These are phyloP conservation scores for Antennarius maculatus DNA, from an alignment of 2,797 vertebrate genomes.

Conservation along the genomic window DNA sequence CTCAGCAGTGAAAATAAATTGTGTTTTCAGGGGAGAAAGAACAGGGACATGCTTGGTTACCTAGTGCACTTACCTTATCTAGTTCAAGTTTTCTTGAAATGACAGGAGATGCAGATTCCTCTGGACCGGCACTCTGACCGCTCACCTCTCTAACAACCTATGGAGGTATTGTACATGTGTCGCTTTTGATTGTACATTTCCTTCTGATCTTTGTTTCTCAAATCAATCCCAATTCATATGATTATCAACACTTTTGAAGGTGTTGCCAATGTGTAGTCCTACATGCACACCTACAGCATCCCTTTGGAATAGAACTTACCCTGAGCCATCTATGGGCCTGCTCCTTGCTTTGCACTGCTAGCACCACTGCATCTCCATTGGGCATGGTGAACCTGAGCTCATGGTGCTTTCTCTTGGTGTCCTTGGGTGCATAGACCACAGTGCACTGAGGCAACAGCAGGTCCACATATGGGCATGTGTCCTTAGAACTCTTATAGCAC, in stretches of 20 bases:
- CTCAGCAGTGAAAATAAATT: conserved; percentile 32
- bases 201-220: not conserved
- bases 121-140: conserved; percentile 72
- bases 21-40: not conserved
- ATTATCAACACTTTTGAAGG: not conserved
- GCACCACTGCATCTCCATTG: conserved; percentile 88
- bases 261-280: not conserved
- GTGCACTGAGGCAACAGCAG: conserved; percentile 87
- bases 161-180: conserved; percentile 5
- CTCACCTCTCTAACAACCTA: conserved; percentile 93
- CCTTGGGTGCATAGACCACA: conserved; percentile 92
- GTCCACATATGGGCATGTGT: conserved; percentile 89
- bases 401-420: conserved; percentile 93
- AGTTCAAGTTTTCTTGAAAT: conserved; percentile 87
- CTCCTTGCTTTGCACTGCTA: conserved; percentile 95
- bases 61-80: conserved; percentile 87
- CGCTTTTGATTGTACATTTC: not conserved
- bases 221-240: conserved; percentile 7
- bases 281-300: not conserved
- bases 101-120: conserved; percentile 85
- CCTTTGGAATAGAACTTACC: conserved; percentile 69
- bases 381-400: conserved; percentile 93
- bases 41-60: not conserved
- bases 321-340: conserved; percentile 96
- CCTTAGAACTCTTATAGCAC: conserved; percentile 98